Percentiles rank a stretch among this genome's conserved stretches.
Evolutionary conservation across 2,888 invertebrate genomes (phyloP).

Genomic region (Polydrusus tereticollis): DNA sequence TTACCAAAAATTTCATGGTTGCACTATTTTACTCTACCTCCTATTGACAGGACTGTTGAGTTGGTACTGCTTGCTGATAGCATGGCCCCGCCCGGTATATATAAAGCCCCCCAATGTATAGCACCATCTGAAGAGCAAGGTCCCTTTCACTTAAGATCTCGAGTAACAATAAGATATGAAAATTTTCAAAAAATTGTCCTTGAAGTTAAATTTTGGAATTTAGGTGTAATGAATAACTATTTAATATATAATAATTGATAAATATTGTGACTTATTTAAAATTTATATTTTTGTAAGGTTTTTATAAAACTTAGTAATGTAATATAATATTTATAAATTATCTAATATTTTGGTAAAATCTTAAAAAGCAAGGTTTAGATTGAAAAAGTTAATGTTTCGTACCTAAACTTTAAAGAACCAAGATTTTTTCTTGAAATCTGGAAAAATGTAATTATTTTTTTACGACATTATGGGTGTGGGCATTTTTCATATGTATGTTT

Average conservation of each 20-base stretch:
- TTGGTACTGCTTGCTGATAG: constrained; percentile 57
- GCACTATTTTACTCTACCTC: constrained; percentile 59
- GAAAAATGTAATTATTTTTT: not conserved
- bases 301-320: too few species aligned
- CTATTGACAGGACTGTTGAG: constrained; percentile 65
- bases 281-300: too few species aligned
- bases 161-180: constrained; percentile 37
- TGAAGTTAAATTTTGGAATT: constrained; percentile 11
- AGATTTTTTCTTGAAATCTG: not conserved
- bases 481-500: not conserved
- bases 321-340: too few species aligned
- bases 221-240: not conserved
- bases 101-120: constrained; percentile 60
- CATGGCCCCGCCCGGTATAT: constrained; percentile 59
- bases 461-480: not conserved
- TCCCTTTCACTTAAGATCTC: constrained; percentile 60
- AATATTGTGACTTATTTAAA: too few species aligned
- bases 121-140: constrained; percentile 64
- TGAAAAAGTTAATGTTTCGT: too few species aligned
- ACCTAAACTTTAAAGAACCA: too few species aligned
- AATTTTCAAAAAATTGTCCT: constrained; percentile 35
- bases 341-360: too few species aligned
- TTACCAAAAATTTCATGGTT: constrained; percentile 65
- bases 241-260: not conserved
- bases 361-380: too few species aligned